These are phyloP conservation scores for Caenorhabditis briggsae DNA, from an alignment of 1,140 invertebrate species.

Conservation along the genomic window DNA sequence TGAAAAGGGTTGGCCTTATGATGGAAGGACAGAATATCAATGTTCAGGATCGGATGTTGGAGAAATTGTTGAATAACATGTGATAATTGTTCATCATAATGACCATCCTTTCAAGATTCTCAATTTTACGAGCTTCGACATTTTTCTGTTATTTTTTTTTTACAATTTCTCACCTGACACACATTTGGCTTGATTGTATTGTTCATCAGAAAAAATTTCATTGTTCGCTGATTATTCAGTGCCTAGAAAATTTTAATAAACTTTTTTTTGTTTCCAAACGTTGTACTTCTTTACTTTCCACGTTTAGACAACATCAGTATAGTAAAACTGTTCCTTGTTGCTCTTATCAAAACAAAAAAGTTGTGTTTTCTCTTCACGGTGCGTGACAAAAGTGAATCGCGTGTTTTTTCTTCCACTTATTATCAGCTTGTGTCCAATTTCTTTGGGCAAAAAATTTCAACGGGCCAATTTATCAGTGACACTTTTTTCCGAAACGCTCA, in stretches of 20 bases:
- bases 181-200: no score
- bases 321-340: no score
- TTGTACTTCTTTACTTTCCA: no score
- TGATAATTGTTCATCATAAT: conserved; percentile 37
- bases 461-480: background rate
- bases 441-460: background rate
- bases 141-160: conserved; percentile 8
- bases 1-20: conserved; percentile 69
- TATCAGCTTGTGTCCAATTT: background rate
- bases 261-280: no score
- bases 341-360: no score
- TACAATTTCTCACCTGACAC: background rate
- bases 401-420: background rate
- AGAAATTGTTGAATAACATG: conserved; percentile 65
- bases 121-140: conserved; percentile 6
- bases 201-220: no score
- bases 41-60: conserved; percentile 60
- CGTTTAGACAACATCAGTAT: no score
- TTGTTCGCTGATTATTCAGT: background rate
- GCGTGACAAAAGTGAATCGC: conserved; percentile 9
- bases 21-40: conserved; percentile 68
- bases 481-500: background rate
- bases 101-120: conserved; percentile 36
- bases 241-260: no score
- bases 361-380: background rate